These are phyloP conservation scores for Cherax quadricarinatus DNA, from an alignment of 1,140 invertebrate genomes.

Conservation along the genomic window DNA sequence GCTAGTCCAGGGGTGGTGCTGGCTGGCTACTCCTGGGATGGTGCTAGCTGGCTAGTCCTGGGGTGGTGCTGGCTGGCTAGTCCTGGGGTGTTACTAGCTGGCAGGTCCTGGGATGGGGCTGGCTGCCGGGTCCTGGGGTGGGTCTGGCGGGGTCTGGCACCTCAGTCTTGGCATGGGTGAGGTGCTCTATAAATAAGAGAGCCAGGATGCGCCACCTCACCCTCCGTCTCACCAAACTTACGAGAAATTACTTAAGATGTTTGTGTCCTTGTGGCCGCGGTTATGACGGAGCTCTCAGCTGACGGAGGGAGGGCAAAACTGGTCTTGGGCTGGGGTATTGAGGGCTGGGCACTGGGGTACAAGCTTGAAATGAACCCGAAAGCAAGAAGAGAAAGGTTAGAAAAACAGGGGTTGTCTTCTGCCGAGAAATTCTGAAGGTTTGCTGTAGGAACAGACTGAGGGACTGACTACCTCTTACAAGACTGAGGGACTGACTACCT, in stretches of 20 bases:
- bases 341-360: not conserved
- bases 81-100: too few relatives aligned
- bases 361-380: not conserved
- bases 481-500: too few relatives aligned
- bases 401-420: too few relatives aligned
- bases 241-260: slow-evolving; percentile 47
- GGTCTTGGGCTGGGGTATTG: too few relatives aligned
- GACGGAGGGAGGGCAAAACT: not conserved
- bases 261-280: slow-evolving; percentile 52
- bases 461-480: too few relatives aligned
- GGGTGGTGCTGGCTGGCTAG: too few relatives aligned
- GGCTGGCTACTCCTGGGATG: too few relatives aligned
- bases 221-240: slow-evolving; percentile 34
- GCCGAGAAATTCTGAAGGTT: too few relatives aligned
- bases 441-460: too few relatives aligned
- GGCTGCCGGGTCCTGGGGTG: not conserved
- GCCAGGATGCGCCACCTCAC: slow-evolving; percentile 15
- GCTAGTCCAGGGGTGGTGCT: too few relatives aligned
- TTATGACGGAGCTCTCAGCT: slow-evolving; percentile 50
- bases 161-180: slow-evolving; percentile 36
- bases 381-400: not conserved
- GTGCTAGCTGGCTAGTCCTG: too few relatives aligned
- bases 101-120: too few relatives aligned
- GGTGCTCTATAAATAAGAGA: slow-evolving; percentile 34
- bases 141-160: slow-evolving; percentile 16